Evolutionary conservation across 2,888 invertebrate genomes (phyloP).

Genomic region (Caprella mutica): DNA sequence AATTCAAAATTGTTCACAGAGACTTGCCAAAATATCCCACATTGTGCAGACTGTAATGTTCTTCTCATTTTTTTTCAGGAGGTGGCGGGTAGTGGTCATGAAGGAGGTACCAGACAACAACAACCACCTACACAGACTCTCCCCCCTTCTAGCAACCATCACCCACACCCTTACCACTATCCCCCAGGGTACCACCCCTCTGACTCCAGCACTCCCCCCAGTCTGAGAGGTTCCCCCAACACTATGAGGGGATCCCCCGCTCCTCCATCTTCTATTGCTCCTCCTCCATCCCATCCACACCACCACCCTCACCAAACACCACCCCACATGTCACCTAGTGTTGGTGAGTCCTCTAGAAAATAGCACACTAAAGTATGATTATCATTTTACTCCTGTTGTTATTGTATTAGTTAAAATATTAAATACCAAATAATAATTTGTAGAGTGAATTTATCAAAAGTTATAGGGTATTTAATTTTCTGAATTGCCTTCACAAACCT

Average conservation of each 20-base stretch:
- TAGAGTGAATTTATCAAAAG: too few relatives aligned
- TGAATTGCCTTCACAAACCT: too few relatives aligned
- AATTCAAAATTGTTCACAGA: too few relatives aligned
- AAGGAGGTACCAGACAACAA: slow-evolving; percentile 22
- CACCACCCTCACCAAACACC: slow-evolving; percentile 54
- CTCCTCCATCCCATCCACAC: slow-evolving; percentile 35
- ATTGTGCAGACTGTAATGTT: too few relatives aligned
- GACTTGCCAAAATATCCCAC: too few relatives aligned
- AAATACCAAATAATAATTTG: too few relatives aligned
- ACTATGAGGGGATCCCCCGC: slow-evolving; percentile 38
- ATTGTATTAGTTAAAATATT: too few relatives aligned
- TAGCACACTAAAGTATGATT: too few relatives aligned
- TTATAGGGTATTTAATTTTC: too few relatives aligned
- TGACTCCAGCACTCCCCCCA: slow-evolving; percentile 4
- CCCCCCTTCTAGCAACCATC: slow-evolving; percentile 20
- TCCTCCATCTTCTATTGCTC: slow-evolving; percentile 25
- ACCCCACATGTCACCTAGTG: slow-evolving; percentile 95
- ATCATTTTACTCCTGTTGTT: too few relatives aligned
- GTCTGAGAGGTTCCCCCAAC: not conserved
- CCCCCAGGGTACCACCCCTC: slow-evolving; percentile 3
- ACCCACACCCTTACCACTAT: slow-evolving; percentile 17
- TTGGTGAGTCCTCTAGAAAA: slow-evolving; percentile 55
- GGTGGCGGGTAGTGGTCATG: slow-evolving; percentile 34
- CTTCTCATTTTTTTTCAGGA: slow-evolving; percentile 17
- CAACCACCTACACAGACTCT: slow-evolving; percentile 19